A percentile compares a stretch with the other conserved stretches of the same genome.
Conservation (phyloP, 2,113 vertebrate species). For the Lagenorhynchus albirostris region DNA sequence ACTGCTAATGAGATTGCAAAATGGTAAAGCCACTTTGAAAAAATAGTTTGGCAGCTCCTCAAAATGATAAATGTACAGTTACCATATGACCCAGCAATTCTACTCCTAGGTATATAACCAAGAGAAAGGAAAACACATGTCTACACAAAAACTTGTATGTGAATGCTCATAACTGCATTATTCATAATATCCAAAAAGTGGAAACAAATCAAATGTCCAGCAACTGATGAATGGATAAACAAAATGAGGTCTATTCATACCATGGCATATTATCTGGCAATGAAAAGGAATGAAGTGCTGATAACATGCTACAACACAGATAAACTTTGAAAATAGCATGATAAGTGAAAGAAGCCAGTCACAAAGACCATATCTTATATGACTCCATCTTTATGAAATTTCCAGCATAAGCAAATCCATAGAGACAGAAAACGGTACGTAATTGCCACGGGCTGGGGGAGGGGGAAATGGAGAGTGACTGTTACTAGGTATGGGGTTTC, state of each 20-base stretch:
- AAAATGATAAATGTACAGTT: conserved; percentile 4
- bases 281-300: conserved; percentile 8
- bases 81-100: background rate
- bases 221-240: background rate
- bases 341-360: conserved; percentile 4
- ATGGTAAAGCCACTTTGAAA: background rate
- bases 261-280: background rate
- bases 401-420: background rate
- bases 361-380: background rate
- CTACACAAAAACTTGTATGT: too few relatives aligned
- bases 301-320: background rate
- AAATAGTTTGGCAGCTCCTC: background rate
- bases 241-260: background rate
- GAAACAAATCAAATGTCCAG: background rate
- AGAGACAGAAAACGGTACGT: background rate
- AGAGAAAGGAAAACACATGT: too few relatives aligned
- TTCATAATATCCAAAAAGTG: background rate
- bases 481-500: background rate
- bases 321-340: background rate
- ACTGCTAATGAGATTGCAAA: background rate
- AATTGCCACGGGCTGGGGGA: background rate
- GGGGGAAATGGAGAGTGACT: background rate
- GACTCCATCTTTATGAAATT: conserved; percentile 2
- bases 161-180: background rate
- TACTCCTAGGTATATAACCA: background rate